Percentiles rank a stretch among this genome's conserved stretches.
These are phyloP conservation scores for Drosophila elegans DNA, from an alignment of 1,140 invertebrate genomes.

Conservation along the genomic window DNA sequence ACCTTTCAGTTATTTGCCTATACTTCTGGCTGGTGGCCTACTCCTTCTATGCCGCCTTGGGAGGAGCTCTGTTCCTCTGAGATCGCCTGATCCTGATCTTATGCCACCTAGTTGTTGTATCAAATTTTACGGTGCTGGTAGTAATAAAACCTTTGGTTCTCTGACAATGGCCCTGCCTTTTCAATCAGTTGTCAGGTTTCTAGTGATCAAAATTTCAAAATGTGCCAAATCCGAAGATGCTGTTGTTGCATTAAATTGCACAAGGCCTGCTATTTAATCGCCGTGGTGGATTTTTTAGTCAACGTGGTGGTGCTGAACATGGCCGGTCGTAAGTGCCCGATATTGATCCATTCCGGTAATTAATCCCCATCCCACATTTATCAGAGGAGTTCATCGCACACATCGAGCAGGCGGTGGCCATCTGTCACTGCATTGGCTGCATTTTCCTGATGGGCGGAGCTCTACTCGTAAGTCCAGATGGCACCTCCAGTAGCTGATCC, in stretches of 20 bases:
- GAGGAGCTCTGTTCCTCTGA: conserved; percentile 55
- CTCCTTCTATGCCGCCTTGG: conserved; percentile 68
- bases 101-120: conserved; percentile 1
- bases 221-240: conserved; percentile 20
- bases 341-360: not conserved
- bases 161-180: conserved; percentile 22
- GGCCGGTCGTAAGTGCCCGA: conserved; percentile 6
- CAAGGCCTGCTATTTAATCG: conserved; percentile 39
- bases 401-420: conserved; percentile 53
- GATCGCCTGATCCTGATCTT: not conserved
- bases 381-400: not conserved
- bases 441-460: conserved; percentile 42
- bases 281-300: conserved; percentile 21
- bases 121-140: conserved; percentile 1
- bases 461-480: conserved; percentile 45
- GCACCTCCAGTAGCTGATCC: not conserved
- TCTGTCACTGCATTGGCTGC: conserved; percentile 65
- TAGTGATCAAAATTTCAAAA: conserved; percentile 11
- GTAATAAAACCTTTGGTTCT: conserved; percentile 10
- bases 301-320: conserved; percentile 26
- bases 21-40: conserved; percentile 66
- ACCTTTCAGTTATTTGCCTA: conserved; percentile 22
- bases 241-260: conserved; percentile 50
- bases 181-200: conserved; percentile 34
- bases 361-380: not conserved